Evolutionary conservation across 2,113 vertebrate species (phyloP).

Genomic region (Dissostichus mawsoni): DNA sequence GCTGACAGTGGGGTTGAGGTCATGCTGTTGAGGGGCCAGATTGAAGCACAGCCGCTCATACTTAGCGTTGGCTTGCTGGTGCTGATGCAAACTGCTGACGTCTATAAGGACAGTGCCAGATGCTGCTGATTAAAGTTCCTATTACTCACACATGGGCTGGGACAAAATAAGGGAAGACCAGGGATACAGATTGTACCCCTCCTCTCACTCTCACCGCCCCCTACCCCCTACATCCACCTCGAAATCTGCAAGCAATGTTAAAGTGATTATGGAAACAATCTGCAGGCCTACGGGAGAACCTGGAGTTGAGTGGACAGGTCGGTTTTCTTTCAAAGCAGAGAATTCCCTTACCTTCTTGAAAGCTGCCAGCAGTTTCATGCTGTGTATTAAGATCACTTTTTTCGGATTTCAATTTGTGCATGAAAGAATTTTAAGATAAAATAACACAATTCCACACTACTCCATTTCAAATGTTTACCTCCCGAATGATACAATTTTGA

Average conservation of each 20-base stretch:
- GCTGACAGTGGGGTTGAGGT: conserved; percentile 78
- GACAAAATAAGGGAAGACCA: conserved; percentile 51
- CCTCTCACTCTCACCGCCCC: not conserved
- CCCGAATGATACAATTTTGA: conserved; percentile 23
- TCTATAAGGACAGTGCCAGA: conserved; percentile 74
- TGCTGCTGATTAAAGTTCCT: conserved; percentile 81
- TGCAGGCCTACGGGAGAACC: conserved; percentile 44
- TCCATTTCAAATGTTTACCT: conserved; percentile 19
- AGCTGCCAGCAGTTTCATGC: conserved; percentile 41
- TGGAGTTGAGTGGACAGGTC: conserved; percentile 40
- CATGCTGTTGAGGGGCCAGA: conserved; percentile 60
- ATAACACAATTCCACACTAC: conserved; percentile 1
- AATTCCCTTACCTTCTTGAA: conserved; percentile 49
- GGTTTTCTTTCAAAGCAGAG: conserved; percentile 52
- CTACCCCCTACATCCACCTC: conserved; percentile 15
- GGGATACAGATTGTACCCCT: conserved; percentile 29
- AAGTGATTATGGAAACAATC: conserved; percentile 64
- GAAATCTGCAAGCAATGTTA: conserved; percentile 53
- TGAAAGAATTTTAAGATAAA: conserved; percentile 27
- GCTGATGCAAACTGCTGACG: conserved; percentile 79
- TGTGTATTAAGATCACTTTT: conserved; percentile 41
- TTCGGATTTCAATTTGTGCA: conserved; percentile 42
- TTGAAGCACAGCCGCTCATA: conserved; percentile 65
- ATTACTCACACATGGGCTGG: conserved; percentile 74
- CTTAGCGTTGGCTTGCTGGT: conserved; percentile 57